These are phyloP conservation scores for Talpa occidentalis DNA, from an alignment of 2,113 vertebrate species.

Conservation along the genomic window DNA sequence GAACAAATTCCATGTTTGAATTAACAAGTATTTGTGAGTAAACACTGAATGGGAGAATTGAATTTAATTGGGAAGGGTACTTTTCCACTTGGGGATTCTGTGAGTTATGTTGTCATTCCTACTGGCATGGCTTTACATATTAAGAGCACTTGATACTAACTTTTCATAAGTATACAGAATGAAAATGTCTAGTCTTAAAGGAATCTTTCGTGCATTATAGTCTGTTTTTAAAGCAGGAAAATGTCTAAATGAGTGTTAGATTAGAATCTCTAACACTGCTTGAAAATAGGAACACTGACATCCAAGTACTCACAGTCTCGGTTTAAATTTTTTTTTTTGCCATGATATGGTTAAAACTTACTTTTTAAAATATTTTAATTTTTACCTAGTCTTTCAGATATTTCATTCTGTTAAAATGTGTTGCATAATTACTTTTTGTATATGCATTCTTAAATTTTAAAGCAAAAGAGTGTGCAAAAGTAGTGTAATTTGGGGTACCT, in stretches of 20 bases:
- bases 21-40: not conserved
- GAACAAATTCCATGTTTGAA: not conserved
- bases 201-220: not conserved
- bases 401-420: conserved; percentile 74
- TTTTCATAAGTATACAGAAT: conserved; percentile 48
- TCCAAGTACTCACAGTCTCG: conserved; percentile 41
- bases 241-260: conserved; percentile 29
- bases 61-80: not conserved
- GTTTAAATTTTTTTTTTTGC: conserved; percentile 40
- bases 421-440: conserved; percentile 66
- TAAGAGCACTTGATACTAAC: conserved; percentile 17
- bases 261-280: conserved; percentile 48
- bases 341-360: conserved; percentile 37
- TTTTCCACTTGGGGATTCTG: not conserved
- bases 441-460: conserved; percentile 77
- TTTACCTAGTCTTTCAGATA: conserved; percentile 40
- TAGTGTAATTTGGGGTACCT: conserved; percentile 69
- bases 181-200: conserved; percentile 17
- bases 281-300: conserved; percentile 56
- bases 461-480: conserved; percentile 67
- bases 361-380: conserved; percentile 62
- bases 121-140: not conserved
- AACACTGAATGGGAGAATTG: not conserved
- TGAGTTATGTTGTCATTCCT: not conserved
- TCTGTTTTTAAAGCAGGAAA: conserved; percentile 60